phyloP scores from a whole-genome alignment of 2,113 vertebrate genomes.

The Zosterops japonicus region DNA sequence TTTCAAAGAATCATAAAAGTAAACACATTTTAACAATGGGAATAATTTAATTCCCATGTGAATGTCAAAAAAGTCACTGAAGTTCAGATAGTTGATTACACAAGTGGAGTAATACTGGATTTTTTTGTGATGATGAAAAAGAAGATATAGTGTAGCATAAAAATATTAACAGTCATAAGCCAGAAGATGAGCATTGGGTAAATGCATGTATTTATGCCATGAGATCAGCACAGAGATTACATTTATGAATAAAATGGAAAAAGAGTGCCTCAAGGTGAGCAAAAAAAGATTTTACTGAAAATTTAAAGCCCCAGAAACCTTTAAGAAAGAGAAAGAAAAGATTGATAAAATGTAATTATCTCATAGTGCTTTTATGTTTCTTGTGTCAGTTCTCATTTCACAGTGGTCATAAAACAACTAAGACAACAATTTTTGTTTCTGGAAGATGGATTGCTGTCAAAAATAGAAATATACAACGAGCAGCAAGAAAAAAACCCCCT shows the following conservation, averaged over 20 bases:
- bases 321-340: background rate
- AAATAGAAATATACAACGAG: background rate
- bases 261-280: background rate
- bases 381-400: background rate
- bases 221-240: background rate
- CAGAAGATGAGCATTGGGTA: background rate
- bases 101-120: background rate
- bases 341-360: background rate
- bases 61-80: background rate
- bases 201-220: background rate
- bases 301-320: background rate
- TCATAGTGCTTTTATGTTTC: background rate
- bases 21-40: background rate
- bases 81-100: background rate
- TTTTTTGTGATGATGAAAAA: background rate
- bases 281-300: background rate
- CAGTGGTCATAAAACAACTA: background rate
- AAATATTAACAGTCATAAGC: background rate
- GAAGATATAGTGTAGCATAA: background rate
- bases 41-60: background rate
- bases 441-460: background rate
- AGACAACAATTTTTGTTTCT: background rate
- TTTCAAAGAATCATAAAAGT: background rate
- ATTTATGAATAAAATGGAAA: background rate
- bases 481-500: background rate